Evolutionary conservation across 2,113 vertebrate genomes (phyloP).

Genomic region (Junco hyemalis): DNA sequence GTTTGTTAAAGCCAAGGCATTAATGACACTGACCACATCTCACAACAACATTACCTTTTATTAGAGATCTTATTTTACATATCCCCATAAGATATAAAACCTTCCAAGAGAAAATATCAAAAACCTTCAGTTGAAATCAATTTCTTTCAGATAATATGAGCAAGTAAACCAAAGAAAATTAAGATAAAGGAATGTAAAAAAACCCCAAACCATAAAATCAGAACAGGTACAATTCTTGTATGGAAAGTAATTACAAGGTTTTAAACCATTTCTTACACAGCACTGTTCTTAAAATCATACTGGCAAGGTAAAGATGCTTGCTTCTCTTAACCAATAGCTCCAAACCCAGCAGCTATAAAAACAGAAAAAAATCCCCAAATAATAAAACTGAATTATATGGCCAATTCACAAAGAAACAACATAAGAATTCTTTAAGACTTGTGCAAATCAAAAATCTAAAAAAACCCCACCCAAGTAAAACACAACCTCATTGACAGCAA

Average conservation of each 20-base stretch:
- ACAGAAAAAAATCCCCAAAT: rapidly evolving
- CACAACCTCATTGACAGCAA: not conserved
- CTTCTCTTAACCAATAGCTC: slow-evolving; percentile 43
- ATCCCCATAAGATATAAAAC: slow-evolving; percentile 79
- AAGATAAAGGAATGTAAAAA: slow-evolving; percentile 48
- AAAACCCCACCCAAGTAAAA: not conserved
- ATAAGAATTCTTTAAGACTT: not conserved
- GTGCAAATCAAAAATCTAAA: not conserved
- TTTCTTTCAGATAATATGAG: slow-evolving; percentile 66
- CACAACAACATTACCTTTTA: slow-evolving; percentile 73
- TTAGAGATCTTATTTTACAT: slow-evolving; percentile 79
- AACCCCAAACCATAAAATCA: not conserved
- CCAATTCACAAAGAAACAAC: not conserved
- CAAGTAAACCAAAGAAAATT: slow-evolving; percentile 54
- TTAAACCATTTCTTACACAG: slow-evolving; percentile 43
- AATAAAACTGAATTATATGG: not conserved
- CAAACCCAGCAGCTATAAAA: slow-evolving; percentile 9
- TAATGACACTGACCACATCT: not conserved
- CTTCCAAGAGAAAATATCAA: slow-evolving; percentile 77
- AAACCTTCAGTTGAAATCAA: slow-evolving; percentile 61
- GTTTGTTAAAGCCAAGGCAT: not conserved
- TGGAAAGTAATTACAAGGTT: slow-evolving; percentile 41
- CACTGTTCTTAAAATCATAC: slow-evolving; percentile 44
- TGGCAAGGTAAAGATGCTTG: slow-evolving; percentile 44
- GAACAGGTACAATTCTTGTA: slow-evolving; percentile 21